Conservation (phyloP, 2,888 invertebrate genomes). For the Smittia sp. region DNA sequence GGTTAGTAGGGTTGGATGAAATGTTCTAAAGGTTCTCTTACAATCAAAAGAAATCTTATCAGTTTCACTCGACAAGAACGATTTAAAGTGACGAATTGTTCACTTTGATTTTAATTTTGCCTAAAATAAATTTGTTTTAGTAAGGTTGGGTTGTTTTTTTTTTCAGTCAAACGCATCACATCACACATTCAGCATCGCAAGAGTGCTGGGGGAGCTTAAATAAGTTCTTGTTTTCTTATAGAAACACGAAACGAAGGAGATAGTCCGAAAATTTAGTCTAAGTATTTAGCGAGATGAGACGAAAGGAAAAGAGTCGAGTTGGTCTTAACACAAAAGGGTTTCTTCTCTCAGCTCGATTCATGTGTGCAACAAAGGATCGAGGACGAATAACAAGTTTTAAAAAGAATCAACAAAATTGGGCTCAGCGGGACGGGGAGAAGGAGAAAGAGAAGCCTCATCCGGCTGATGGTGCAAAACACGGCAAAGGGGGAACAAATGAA, state of each 20-base stretch:
- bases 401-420: background rate
- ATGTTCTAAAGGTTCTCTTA: background rate
- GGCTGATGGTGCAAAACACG: background rate
- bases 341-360: no score
- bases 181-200: conserved; percentile 26
- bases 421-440: background rate
- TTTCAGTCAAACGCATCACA: conserved; percentile 42
- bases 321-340: no score
- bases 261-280: no score
- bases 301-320: no score
- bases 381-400: background rate
- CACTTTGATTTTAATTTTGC: background rate
- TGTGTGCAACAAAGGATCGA: background rate
- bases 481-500: background rate
- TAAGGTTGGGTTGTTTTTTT: conserved; percentile 17
- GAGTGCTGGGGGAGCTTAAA: background rate
- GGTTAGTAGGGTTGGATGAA: background rate
- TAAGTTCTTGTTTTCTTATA: background rate
- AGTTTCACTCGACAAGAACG: background rate
- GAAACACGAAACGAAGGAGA: no score
- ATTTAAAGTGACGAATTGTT: conserved; percentile 4
- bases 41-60: background rate
- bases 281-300: no score
- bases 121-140: conserved; percentile 41
- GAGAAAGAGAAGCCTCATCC: conserved; percentile 3